Percentiles rank a stretch among this genome's conserved stretches.
phyloP scores from a whole-genome alignment of 1,140 invertebrate species.

The Himalopsyche phryganea region DNA sequence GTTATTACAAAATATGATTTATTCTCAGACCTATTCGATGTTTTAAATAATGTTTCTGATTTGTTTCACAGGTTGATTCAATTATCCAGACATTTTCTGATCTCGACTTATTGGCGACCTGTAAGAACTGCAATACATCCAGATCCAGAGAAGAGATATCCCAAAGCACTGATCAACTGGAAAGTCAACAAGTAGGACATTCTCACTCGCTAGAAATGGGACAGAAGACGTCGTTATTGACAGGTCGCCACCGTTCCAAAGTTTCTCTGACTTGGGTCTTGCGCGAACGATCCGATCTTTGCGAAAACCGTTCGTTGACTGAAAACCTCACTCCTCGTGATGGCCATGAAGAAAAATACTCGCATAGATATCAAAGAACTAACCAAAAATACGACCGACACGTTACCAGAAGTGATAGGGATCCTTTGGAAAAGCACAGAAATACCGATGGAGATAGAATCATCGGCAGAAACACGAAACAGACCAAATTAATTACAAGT shows the following conservation, averaged over 20 bases:
- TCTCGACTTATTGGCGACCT: constrained; percentile 22
- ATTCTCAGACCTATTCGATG: too few relatives aligned
- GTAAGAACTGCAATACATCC: constrained; percentile 9
- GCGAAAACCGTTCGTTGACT: constrained; percentile 10
- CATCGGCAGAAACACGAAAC: constrained; percentile 22
- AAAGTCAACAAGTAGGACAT: constrained; percentile 44
- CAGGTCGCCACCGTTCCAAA: constrained; percentile 57
- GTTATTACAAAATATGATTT: too few relatives aligned
- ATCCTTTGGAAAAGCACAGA: constrained; percentile 11
- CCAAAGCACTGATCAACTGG: constrained; percentile 35
- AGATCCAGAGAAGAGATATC: background rate
- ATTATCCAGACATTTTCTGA: constrained; percentile 16
- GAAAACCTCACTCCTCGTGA: constrained; percentile 9
- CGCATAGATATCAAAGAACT: constrained; percentile 12
- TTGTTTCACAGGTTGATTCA: constrained; percentile 20
- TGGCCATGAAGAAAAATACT: constrained; percentile 6
- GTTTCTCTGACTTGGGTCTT: constrained; percentile 68
- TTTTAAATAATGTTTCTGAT: too few relatives aligned
- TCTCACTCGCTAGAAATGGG: constrained; percentile 41
- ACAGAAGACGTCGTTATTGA: constrained; percentile 47
- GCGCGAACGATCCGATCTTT: constrained; percentile 55
- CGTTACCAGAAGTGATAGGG: constrained; percentile 18
- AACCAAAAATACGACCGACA: constrained; percentile 16
- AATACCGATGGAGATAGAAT: constrained; percentile 10
- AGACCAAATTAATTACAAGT: constrained; percentile 7